A percentile compares a stretch with the other conserved stretches of the same genome.
Conservation (phyloP, 2,113 vertebrate species). For the Ammodytes marinus region DNA sequence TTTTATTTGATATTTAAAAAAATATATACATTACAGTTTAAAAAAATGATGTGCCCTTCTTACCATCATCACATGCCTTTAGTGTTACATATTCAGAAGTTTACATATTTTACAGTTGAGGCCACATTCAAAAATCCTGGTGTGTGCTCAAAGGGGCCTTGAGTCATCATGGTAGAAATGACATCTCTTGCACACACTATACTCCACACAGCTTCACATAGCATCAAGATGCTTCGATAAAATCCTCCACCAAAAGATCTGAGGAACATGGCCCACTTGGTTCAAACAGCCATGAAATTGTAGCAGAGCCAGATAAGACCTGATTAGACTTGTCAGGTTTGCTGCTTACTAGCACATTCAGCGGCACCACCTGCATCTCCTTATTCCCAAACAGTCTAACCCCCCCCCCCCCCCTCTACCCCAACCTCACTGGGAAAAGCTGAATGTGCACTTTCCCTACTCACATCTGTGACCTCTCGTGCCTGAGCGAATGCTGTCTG, state of each 20-base stretch:
- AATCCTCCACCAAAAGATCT: conserved; percentile 69
- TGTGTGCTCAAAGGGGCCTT: background rate
- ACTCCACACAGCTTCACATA: conserved; percentile 6
- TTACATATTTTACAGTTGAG: background rate
- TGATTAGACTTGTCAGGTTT: conserved; percentile 81
- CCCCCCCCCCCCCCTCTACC: conserved; percentile 24
- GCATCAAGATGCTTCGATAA: conserved; percentile 64
- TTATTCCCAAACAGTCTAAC: conserved; percentile 32
- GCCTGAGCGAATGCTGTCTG: conserved; percentile 36
- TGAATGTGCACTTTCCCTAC: conserved; percentile 70
- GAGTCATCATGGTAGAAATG: conserved; percentile 28
- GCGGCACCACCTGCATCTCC: conserved; percentile 67
- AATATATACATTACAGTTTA: background rate
- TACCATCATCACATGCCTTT: background rate
- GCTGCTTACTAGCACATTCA: conserved; percentile 64
- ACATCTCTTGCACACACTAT: conserved; percentile 22
- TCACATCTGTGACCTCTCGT: conserved; percentile 50
- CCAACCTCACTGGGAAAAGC: conserved; percentile 58
- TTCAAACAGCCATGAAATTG: conserved; percentile 87
- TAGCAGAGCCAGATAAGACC: conserved; percentile 81
- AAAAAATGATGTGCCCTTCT: background rate
- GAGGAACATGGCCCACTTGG: conserved; percentile 84
- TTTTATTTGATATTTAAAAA: background rate
- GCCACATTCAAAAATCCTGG: background rate
- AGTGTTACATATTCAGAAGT: background rate